A percentile compares a stretch with the other conserved stretches of the same genome.
phyloP scores from a whole-genome alignment of 2,888 invertebrate genomes.

The Polymixis flavicincta region DNA sequence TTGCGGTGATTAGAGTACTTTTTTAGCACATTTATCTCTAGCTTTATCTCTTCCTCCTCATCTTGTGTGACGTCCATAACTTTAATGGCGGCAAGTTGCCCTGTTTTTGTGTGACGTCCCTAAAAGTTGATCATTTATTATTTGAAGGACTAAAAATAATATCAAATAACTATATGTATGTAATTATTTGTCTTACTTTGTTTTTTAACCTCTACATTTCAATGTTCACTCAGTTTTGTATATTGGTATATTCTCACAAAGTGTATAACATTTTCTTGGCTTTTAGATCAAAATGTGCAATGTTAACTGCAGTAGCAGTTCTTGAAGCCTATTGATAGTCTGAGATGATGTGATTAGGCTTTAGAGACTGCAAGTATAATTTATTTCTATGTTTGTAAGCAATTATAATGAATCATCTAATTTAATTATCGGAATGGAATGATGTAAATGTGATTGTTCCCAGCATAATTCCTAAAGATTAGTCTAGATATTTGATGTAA shows the following conservation, averaged over 20 bases:
- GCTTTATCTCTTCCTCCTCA: conserved; percentile 99
- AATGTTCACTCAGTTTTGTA: neutral
- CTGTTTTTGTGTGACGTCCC: conserved; percentile 99
- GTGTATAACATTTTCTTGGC: neutral
- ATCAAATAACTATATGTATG: neutral
- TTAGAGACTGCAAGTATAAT: neutral
- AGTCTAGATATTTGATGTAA: neutral
- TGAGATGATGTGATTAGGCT: neutral
- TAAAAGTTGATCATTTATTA: conserved; percentile 79
- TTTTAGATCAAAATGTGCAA: neutral
- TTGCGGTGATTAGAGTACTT: conserved; percentile 99
- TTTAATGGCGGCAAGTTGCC: conserved; percentile 99
- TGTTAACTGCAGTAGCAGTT: too few species aligned
- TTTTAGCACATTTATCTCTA: conserved; percentile 99
- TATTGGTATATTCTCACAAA: neutral
- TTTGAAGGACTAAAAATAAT: neutral
- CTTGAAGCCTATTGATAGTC: neutral
- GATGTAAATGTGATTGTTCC: neutral
- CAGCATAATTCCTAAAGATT: neutral
- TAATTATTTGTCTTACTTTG: neutral
- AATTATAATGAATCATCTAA: neutral
- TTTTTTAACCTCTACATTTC: neutral
- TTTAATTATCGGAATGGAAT: neutral
- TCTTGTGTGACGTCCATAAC: conserved; percentile 99
- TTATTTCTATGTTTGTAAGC: neutral